These are phyloP conservation scores for Alexandromys fortis DNA, from an alignment of 2,113 vertebrate genomes.

Conservation along the genomic window DNA sequence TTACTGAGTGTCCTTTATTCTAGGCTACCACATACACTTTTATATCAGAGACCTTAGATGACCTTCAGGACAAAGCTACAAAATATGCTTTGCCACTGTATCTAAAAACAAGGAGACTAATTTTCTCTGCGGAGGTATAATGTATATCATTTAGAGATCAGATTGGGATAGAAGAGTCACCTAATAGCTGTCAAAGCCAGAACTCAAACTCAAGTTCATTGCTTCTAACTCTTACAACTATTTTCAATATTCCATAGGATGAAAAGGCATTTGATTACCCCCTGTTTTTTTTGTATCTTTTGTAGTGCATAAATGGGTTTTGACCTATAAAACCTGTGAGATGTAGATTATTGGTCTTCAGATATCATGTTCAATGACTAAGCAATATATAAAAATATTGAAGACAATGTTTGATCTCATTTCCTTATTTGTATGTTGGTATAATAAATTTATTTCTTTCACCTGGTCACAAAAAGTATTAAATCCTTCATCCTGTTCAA, in stretches of 20 bases:
- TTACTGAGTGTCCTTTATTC: not conserved
- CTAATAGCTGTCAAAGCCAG: not conserved
- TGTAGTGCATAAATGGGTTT: not conserved
- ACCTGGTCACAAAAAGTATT: not conserved
- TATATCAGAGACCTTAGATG: not conserved
- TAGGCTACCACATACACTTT: not conserved
- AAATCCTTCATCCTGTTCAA: not conserved
- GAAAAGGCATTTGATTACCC: not conserved
- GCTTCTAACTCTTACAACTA: not conserved
- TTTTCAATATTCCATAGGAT: not conserved
- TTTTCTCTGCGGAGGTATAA: not conserved
- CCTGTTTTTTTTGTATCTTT: not conserved
- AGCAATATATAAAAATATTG: not conserved
- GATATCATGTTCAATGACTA: not conserved
- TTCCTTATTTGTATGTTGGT: too few species aligned
- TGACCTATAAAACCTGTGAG: not conserved
- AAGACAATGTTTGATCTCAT: not conserved
- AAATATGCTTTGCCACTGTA: not conserved
- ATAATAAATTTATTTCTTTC: not conserved
- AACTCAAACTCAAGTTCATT: not conserved
- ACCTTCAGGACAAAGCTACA: not conserved
- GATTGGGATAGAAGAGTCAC: not conserved
- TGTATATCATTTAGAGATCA: not conserved
- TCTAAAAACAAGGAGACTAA: not conserved
- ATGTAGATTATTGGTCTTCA: not conserved